phyloP scores from a whole-genome alignment of 1,140 invertebrate genomes.

The Megathymus violae region DNA sequence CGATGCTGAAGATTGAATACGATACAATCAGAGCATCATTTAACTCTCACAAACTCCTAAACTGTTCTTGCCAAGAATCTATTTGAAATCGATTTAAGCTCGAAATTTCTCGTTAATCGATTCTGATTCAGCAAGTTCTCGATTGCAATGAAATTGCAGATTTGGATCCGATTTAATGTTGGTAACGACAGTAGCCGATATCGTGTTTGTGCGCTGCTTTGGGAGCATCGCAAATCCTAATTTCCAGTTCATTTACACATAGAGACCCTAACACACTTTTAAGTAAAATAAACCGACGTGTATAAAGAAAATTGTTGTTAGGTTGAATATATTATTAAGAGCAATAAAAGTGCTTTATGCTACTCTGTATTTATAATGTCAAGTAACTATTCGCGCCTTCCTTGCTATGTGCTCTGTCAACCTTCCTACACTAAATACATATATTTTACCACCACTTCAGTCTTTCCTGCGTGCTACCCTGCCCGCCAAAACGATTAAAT shows the following conservation, averaged over 20 bases:
- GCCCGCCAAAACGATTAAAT: too few relatives aligned
- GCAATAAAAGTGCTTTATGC: too few relatives aligned
- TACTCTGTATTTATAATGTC: too few relatives aligned
- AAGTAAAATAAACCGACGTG: too few relatives aligned
- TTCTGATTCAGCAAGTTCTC: constrained; percentile 68
- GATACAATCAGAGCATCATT: constrained; percentile 63
- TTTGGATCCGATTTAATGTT: constrained; percentile 62
- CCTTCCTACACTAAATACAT: too few relatives aligned
- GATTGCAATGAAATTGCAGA: constrained; percentile 62
- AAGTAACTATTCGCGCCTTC: too few relatives aligned
- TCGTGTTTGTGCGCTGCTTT: constrained; percentile 44
- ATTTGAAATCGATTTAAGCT: constrained; percentile 64
- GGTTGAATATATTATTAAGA: too few relatives aligned
- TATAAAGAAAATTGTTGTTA: too few relatives aligned
- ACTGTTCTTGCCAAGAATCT: constrained; percentile 53
- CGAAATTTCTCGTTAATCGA: constrained; percentile 71
- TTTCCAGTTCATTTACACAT: constrained; percentile 20
- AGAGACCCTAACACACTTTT: too few relatives aligned
- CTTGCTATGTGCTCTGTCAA: too few relatives aligned
- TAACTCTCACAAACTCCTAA: constrained; percentile 55
- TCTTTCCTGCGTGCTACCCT: too few relatives aligned
- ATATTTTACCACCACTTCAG: too few relatives aligned
- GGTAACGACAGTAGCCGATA: constrained; percentile 46
- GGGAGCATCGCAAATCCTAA: constrained; percentile 27
- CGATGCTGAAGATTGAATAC: constrained; percentile 48